phyloP scores from a whole-genome alignment of 2,113 vertebrate genomes.

The Tragelaphus buxtoni region DNA sequence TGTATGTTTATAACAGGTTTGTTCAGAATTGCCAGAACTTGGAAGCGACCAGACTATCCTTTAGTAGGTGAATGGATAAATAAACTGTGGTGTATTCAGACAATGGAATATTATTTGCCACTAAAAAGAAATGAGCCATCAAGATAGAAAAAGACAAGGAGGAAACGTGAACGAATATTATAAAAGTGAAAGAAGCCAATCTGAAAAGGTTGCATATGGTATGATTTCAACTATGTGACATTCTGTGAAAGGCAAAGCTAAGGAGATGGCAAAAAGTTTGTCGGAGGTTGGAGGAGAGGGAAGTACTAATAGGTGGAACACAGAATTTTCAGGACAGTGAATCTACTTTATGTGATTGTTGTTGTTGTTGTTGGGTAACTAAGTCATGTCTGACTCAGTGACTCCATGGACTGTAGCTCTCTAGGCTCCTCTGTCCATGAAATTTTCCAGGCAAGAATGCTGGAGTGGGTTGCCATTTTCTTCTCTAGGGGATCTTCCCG shows the following conservation, averaged over 20 bases:
- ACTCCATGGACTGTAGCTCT: background rate
- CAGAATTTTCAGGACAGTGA: background rate
- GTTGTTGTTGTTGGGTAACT: background rate
- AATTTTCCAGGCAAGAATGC: background rate
- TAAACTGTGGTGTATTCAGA: background rate
- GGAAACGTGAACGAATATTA: background rate
- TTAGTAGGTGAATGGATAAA: background rate
- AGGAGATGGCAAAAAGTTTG: background rate
- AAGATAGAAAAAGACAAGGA: background rate
- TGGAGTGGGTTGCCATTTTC: background rate
- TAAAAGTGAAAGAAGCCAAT: background rate
- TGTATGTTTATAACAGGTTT: background rate
- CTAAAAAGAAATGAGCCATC: background rate
- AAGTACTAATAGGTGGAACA: background rate
- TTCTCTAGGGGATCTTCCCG: background rate
- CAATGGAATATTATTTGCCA: background rate
- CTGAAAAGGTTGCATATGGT: background rate
- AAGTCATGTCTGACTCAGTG: background rate
- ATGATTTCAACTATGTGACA: background rate
- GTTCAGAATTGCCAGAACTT: background rate
- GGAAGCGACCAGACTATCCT: background rate
- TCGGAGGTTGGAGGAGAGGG: background rate
- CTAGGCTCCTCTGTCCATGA: background rate
- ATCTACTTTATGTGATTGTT: background rate
- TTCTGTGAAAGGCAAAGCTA: background rate